Evolutionary conservation across 2,888 invertebrate species (phyloP).

Genomic region (Polydrusus tereticollis): DNA sequence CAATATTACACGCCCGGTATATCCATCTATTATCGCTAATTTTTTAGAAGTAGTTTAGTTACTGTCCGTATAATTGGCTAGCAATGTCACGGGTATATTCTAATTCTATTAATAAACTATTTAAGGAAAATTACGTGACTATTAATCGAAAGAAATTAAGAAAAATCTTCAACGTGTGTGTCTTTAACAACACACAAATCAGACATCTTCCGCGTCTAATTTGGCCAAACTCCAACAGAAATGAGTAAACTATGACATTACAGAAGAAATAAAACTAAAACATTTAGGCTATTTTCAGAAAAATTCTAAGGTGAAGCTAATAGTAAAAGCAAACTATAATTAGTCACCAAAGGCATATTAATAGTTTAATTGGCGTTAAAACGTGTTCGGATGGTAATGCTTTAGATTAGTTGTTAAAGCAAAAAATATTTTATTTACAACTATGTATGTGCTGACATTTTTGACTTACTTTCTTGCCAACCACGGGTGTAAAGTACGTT

Average conservation of each 20-base stretch:
- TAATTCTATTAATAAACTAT: too few species aligned
- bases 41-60: too few species aligned
- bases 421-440: too few species aligned
- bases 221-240: conserved; percentile 6
- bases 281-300: conserved; percentile 8
- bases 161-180: conserved; percentile 1
- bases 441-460: too few species aligned
- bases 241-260: neutral
- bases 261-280: conserved; percentile 10
- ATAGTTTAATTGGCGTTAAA: conserved; percentile 17
- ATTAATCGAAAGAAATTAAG: neutral
- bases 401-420: too few species aligned
- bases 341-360: conserved; percentile 15
- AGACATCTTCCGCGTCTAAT: conserved; percentile 17
- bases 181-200: neutral
- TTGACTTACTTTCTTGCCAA: too few species aligned
- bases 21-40: too few species aligned
- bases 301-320: neutral
- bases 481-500: too few species aligned
- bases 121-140: neutral
- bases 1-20: too few species aligned
- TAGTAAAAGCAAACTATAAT: conserved; percentile 24
- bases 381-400: neutral
- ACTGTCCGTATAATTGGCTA: too few species aligned
- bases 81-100: too few species aligned